Evolutionary conservation across 2,113 vertebrate species (phyloP), one percentile per base, ranked within the genome.

Genomic region (Lophius piscatorius): DNA sequence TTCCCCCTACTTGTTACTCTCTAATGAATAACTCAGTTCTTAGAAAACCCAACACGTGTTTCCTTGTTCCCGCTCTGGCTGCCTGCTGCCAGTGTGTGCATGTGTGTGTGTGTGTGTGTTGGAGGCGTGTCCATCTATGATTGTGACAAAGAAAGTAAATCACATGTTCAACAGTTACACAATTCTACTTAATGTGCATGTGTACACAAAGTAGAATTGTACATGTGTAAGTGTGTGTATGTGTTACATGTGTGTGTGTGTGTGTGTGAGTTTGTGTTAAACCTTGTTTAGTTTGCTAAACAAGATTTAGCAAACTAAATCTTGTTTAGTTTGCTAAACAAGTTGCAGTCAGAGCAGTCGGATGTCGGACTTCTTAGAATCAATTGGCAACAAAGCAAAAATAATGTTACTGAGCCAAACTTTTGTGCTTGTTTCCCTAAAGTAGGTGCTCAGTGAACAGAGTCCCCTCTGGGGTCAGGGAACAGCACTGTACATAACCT

Each of bases 31-130:
- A 26, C 36, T 61, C 22, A 58, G 62, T 87, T 85, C 84, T 79
- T 73, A 66, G 81, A 85, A 87, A 82, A 48, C 57, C 17, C 17
- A 29, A 52, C 82, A 82, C 74, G 58, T 85, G 76, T 52, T 74
- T 81, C 50, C 50, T 66, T 74, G 52, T 70, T 69, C 56, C 51
- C 44, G n/a, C 52, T 36, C 34, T 0, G 9, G 9, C 40, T 51
- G 56, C 24, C 34, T 50, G 17, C 33, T 57, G 40, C 47, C 11
- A 33, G 57, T 61, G 24, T 55, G 31, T 49, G 40, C 47, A 35
- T 47, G 63, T 33, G 38, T 59, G 35, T 39, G 36, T 54, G 17
- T 33, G 41, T 21, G 22, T 45, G 38, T 46, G 34, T n/a, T n/a
- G n/a, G n/a, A n/a, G n/a, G n/a, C n/a, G n/a, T 42, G 33, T 67